Evolutionary conservation across 2,113 vertebrate genomes (phyloP).

Genomic region (Myrmophylax atrothorax): DNA sequence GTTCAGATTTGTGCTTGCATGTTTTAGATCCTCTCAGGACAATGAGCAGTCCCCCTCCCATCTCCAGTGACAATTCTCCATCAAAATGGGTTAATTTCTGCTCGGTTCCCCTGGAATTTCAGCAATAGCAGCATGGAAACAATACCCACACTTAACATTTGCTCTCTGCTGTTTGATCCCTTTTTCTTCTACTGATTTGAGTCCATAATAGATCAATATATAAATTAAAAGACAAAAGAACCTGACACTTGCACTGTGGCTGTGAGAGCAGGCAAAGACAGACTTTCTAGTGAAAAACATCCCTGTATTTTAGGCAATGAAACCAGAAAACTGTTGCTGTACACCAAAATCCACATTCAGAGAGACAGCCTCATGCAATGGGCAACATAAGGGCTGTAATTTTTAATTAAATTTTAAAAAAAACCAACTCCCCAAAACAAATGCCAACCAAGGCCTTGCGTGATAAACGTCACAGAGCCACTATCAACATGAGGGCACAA

Average conservation of each 20-base stretch:
- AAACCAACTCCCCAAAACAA: rapidly evolving
- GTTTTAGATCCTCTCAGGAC: not conserved
- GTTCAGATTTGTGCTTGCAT: not conserved
- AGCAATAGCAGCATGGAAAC: not conserved
- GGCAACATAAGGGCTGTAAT: not conserved
- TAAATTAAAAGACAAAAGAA: not conserved
- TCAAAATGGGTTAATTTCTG: not conserved
- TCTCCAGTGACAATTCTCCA: not conserved
- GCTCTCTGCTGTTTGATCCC: not conserved
- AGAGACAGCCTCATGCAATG: not conserved
- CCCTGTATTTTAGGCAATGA: not conserved
- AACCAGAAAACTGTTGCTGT: not conserved
- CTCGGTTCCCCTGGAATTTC: not conserved
- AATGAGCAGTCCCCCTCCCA: not conserved
- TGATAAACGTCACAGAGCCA: rapidly evolving
- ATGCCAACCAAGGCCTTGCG: rapidly evolving
- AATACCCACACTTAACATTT: not conserved
- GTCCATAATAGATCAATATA: not conserved
- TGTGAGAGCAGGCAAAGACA: not conserved
- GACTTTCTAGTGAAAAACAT: not conserved
- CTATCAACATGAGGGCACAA: rapidly evolving
- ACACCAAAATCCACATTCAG: not conserved
- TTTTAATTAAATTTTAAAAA: not conserved
- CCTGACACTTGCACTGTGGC: not conserved
- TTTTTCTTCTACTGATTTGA: not conserved